Base-by-base conservation (phyloP, 2,113 vertebrate species). In the Plecotus auritus region DNA sequence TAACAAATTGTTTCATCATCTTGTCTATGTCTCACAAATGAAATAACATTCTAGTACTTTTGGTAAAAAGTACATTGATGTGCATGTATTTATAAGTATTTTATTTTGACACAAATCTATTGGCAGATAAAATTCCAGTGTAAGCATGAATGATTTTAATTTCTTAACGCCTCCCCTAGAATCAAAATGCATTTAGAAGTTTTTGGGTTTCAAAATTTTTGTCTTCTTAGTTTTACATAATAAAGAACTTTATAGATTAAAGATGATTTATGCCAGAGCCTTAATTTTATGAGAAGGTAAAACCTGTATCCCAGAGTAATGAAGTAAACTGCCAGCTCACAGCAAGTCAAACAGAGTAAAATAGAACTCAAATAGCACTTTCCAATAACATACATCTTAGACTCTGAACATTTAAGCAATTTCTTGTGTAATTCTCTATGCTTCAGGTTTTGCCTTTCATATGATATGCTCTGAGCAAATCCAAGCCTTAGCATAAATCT, bases 401-500 rank as follows among this genome's bases (percentile, higher is more conserved):
- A 66, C 26, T 61, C 77, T 76, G 83, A 93, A 76, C 30, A 28
- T 61, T 83, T 49, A 61, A 74, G 37, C 56, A 84, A 69, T 90
- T 94, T 83, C 72, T 40, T 74, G 5, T 93, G 35, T 84, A 45
- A 91, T 96, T 91, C n/a, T 87, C 37, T 40, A 51, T 59, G 70
- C 92, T 80, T 78, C 77, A 47, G 76, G n/a, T 80, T 78, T 95
- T 94, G 64, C 54, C 64, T 95, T 94, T 93, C 49, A 16, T 64
- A 76, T 40, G 56, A 94, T 91, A 80, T 54, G 56, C 86, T 84
- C 47, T 40, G 82, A 84, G 64, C 28, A 94, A 67, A 94, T 80
- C 35, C 35, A 20, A 91, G 66, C 59, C 45, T 88, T 37, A 91
- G 87, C 72, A 88, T 85, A 93, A 91, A 81, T 93, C 90, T 95